Base-by-base conservation (phyloP, 1,140 invertebrate species). In the Dendroctonus ponderosae region DNA sequence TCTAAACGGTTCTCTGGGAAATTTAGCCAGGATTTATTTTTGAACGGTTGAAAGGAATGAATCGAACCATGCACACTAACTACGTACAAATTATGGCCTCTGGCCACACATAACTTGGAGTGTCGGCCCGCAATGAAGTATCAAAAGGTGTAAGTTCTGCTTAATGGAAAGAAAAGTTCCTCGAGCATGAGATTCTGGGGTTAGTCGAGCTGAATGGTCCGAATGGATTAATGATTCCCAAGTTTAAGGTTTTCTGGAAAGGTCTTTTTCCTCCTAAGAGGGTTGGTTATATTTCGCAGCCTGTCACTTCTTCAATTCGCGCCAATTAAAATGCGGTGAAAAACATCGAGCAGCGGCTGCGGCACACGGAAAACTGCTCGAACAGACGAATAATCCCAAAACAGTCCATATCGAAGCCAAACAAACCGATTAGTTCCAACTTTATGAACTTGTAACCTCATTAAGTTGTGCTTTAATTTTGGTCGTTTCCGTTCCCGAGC, bases 371-470 rank as follows among this genome's bases (percentile, higher is more conserved):
- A 54, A 38, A n/a, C 15, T 11, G 52, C 14, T 7, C 14, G 11
- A 48, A 48, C 11, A 48, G 46, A 11, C 4, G 46, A 11, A 14
- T 48, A 11, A 48, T 42, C 9, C 12, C 44, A 50, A 37, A 50
- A 37, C 44, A 12, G 37, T 43, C 40, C 52, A 43, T 59, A 56
- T 59, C 63, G 63, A 59, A 66, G 6, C 56, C 63, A 66, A 66
- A 58, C 56, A 51, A 66, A 66, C 54, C 49, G 63, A 66, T 66
- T 66, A 66, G 63, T 66, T 64, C 59, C 54, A 44, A 66, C 49
- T 66, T 66, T 66, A 66, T 66, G 63, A 66, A 66, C 54, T 66
- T 59, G 63, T 66, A 66, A 66, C 63, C 44, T 59, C 63, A 66
- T 66, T 59, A 66, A 66, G 42, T 46, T 43, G 37, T 11, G 63